Percentiles rank a stretch among this genome's conserved stretches.
These are phyloP conservation scores for Pristionchus pacificus DNA, from an alignment of 1,140 invertebrate genomes.

Conservation along the genomic window DNA sequence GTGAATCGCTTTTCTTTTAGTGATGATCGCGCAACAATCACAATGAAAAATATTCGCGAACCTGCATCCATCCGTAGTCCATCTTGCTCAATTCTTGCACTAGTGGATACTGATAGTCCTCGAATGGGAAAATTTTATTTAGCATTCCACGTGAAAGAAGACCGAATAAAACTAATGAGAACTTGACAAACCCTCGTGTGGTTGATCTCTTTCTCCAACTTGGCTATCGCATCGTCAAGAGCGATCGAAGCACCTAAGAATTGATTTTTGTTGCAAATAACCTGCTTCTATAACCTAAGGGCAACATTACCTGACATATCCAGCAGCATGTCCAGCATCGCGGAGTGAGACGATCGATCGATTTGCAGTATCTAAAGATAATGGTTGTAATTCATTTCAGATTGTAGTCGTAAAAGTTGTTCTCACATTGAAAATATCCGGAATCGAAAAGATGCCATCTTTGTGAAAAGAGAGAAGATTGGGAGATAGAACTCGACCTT, in stretches of 20 bases:
- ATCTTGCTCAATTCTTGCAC: slow-evolving; percentile 25
- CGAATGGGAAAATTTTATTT: background rate
- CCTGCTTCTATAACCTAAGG: background rate
- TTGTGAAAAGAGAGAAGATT: slow-evolving; percentile 12
- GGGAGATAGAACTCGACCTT: slow-evolving; percentile 6
- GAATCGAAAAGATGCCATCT: slow-evolving; percentile 17
- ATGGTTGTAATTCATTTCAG: too few species aligned
- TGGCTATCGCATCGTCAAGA: background rate
- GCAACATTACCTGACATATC: background rate
- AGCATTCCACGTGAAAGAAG: too few species aligned
- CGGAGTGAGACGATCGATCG: background rate
- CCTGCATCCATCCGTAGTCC: slow-evolving; percentile 24
- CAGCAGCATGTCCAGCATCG: background rate
- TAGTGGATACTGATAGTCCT: slow-evolving; percentile 27
- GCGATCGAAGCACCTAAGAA: background rate
- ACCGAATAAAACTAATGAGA: too few species aligned
- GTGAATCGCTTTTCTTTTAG: background rate
- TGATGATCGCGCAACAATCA: background rate
- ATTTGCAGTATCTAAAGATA: background rate
- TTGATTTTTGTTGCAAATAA: background rate
- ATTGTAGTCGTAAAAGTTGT: background rate
- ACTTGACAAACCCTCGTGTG: too few species aligned
- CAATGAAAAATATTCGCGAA: background rate
- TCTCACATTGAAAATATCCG: slow-evolving; percentile 10
- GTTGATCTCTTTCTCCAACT: background rate